These are phyloP conservation scores for Tachina lurida DNA, from an alignment of 2,888 invertebrate genomes.

Conservation along the genomic window DNA sequence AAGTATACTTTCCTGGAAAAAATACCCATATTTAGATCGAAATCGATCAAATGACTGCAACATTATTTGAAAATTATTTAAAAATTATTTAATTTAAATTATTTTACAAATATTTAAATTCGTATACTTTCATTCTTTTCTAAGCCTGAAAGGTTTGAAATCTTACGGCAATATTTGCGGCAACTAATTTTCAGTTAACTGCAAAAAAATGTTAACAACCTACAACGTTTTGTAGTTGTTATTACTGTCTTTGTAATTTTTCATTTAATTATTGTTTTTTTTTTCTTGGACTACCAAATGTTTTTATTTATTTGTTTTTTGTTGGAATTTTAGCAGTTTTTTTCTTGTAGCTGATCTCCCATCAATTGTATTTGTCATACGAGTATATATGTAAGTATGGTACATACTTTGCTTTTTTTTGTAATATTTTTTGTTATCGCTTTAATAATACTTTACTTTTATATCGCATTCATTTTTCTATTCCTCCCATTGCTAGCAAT, in stretches of 20 bases:
- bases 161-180: constrained; percentile 3
- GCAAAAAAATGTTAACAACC: constrained; percentile 30
- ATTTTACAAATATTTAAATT: background rate
- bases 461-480: constrained; percentile 25
- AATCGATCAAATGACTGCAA: too few relatives aligned
- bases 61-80: too few relatives aligned
- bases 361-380: constrained; percentile 39
- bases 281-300: constrained; percentile 7
- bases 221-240: constrained; percentile 52
- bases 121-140: background rate
- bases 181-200: constrained; percentile 18
- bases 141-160: background rate
- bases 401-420: background rate
- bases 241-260: constrained; percentile 11
- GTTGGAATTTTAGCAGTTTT: constrained; percentile 18
- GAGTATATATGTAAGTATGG: background rate
- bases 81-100: too few relatives aligned
- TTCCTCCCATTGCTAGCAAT: constrained; percentile 16
- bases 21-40: too few relatives aligned
- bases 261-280: constrained; percentile 1
- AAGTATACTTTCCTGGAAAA: too few relatives aligned
- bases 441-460: constrained; percentile 1
- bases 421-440: background rate
- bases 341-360: constrained; percentile 35
- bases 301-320: background rate